Conservation (phyloP, 2,797 vertebrate genomes). For the Euthynnus affinis region DNA sequence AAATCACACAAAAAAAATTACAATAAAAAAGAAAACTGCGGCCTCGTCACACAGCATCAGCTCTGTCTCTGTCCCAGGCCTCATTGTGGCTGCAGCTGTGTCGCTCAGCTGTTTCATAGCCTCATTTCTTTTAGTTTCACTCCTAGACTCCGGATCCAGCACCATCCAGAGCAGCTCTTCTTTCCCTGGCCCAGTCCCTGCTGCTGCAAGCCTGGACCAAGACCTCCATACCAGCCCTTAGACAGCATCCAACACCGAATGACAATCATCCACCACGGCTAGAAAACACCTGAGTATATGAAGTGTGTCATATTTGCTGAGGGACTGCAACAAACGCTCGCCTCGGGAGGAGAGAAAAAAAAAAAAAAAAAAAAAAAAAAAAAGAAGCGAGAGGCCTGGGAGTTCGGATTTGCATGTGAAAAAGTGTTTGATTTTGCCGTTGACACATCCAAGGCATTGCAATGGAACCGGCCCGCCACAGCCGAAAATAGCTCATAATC, state of each 20-base stretch:
- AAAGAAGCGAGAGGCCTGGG: slow-evolving; percentile 29
- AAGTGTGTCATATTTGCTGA: slow-evolving; percentile 35
- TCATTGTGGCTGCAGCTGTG: slow-evolving; percentile 33
- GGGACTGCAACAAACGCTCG: slow-evolving; percentile 20
- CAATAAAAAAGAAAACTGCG: background rate
- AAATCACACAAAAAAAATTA: background rate
- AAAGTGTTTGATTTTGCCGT: slow-evolving; percentile 76
- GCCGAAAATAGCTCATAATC: slow-evolving; percentile 82
- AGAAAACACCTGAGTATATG: slow-evolving; percentile 37
- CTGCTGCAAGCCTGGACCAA: too few relatives aligned
- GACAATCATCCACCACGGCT: slow-evolving; percentile 26
- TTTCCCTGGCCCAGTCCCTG: slow-evolving; percentile 26
- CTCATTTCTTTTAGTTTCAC: slow-evolving; percentile 37
- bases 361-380: background rate
- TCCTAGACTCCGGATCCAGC: slow-evolving; percentile 26
- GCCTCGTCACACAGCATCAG: slow-evolving; percentile 2
- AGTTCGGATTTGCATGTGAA: slow-evolving; percentile 71
- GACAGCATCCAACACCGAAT: slow-evolving; percentile 18
- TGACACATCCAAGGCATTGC: slow-evolving; percentile 72
- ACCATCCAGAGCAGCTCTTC: slow-evolving; percentile 27
- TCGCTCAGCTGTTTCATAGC: slow-evolving; percentile 36
- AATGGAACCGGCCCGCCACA: slow-evolving; percentile 70
- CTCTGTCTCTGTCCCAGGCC: slow-evolving; percentile 9
- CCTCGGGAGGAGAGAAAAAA: background rate
- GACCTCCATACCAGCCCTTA: slow-evolving; percentile 19